phyloP scores from a whole-genome alignment of 2,797 vertebrate genomes.

The Sebastes iracundus region DNA sequence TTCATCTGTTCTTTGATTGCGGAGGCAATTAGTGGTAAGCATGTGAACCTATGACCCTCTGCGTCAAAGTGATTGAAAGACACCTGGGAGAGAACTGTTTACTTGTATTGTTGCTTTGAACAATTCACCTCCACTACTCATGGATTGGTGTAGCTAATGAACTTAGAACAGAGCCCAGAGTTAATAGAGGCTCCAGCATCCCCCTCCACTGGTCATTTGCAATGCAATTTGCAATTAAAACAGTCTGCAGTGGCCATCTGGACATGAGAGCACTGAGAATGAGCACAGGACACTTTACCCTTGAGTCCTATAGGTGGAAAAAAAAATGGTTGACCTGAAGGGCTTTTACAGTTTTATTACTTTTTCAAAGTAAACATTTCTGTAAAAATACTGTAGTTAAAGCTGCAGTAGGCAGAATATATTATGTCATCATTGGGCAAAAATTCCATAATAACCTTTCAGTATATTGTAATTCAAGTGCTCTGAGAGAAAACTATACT shows the following conservation, averaged over 20 bases:
- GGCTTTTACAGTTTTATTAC: neutral
- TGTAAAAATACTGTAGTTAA: neutral
- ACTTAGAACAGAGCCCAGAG: constrained; percentile 8
- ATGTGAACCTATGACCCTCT: constrained; percentile 35
- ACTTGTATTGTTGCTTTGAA: constrained; percentile 34
- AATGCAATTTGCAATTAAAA: constrained; percentile 69
- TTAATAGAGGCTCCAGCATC: constrained; percentile 16
- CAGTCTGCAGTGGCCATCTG: constrained; percentile 61
- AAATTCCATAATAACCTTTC: too few relatives aligned
- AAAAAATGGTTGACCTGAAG: neutral
- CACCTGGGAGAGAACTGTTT: constrained; percentile 39
- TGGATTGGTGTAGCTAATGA: constrained; percentile 29
- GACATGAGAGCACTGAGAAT: constrained; percentile 31
- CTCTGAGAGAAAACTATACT: too few relatives aligned
- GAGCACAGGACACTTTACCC: constrained; percentile 42
- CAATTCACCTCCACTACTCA: constrained; percentile 7
- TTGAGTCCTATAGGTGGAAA: constrained; percentile 25
- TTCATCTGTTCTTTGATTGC: constrained; percentile 40
- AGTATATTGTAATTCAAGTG: too few relatives aligned
- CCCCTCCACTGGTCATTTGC: constrained; percentile 56
- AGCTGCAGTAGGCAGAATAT: too few relatives aligned
- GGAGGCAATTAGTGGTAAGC: constrained; percentile 61
- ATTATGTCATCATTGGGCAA: too few relatives aligned
- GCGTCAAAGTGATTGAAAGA: constrained; percentile 36
- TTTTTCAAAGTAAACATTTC: neutral